These are phyloP conservation scores for Mesochorus sp. DNA, from an alignment of 2,888 invertebrate genomes.

Conservation along the genomic window DNA sequence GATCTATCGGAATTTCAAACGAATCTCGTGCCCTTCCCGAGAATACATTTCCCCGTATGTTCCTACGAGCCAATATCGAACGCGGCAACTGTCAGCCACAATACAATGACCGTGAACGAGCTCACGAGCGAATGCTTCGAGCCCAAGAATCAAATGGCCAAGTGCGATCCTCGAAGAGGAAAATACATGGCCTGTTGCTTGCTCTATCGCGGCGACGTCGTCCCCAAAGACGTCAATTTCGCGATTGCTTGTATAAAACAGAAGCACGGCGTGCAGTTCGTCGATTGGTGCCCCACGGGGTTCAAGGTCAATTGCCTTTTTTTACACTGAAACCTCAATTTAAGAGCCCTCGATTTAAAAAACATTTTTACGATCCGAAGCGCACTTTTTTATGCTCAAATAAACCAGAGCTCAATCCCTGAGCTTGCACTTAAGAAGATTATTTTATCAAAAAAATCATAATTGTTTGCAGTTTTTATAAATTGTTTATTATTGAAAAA, in stretches of 20 bases:
- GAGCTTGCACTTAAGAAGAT: neutral
- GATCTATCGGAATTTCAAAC: conserved; percentile 67
- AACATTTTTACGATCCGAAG: neutral
- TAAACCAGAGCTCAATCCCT: neutral
- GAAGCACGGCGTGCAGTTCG: conserved; percentile 84
- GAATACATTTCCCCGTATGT: conserved; percentile 79
- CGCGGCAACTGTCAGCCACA: conserved; percentile 82
- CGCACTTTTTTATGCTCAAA: neutral
- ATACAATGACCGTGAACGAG: conserved; percentile 58
- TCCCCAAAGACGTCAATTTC: conserved; percentile 82
- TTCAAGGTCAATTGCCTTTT: no score
- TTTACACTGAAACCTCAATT: no score
- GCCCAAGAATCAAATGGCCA: conserved; percentile 61
- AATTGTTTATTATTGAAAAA: neutral
- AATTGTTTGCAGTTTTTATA: no score
- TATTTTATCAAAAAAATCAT: neutral
- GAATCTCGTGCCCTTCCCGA: conserved; percentile 65
- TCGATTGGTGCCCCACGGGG: conserved; percentile 85
- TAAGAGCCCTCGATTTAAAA: no score
- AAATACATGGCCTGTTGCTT: conserved; percentile 82
- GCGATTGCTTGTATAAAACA: conserved; percentile 84
- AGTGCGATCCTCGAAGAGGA: conserved; percentile 62
- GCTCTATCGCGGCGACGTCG: conserved; percentile 70
- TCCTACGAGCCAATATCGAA: conserved; percentile 83
- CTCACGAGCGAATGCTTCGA: conserved; percentile 63